phyloP scores from a whole-genome alignment of 2,888 invertebrate species.

The Philhelius pedissequus region DNA sequence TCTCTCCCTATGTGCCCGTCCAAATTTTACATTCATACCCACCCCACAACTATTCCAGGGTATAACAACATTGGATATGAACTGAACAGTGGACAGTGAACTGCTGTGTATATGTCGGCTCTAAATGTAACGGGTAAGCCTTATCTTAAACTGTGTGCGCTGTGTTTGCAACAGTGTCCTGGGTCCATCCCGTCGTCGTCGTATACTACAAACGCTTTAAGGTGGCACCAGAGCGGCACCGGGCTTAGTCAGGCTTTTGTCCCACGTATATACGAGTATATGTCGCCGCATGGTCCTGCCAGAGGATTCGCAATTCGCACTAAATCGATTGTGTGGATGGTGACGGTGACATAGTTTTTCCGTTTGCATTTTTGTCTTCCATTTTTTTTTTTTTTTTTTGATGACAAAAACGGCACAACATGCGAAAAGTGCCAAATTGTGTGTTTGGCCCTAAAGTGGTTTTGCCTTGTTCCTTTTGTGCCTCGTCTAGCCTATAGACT shows the following conservation, averaged over 20 bases:
- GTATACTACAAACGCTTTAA: slow-evolving; percentile 35
- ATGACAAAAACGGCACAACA: slow-evolving; percentile 1
- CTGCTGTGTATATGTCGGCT: background rate
- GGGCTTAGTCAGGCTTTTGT: slow-evolving; percentile 41
- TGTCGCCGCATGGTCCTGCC: slow-evolving; percentile 39
- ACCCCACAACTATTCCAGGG: background rate
- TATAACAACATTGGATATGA: background rate
- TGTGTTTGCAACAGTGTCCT: slow-evolving; percentile 11
- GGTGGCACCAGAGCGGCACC: slow-evolving; percentile 30
- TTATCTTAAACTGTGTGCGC: slow-evolving; percentile 12
- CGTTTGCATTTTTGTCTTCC: background rate
- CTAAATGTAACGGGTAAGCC: slow-evolving; percentile 22
- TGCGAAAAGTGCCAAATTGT: slow-evolving; percentile 52
- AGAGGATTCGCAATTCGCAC: slow-evolving; percentile 44
- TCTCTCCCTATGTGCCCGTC: background rate
- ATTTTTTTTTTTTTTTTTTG: background rate
- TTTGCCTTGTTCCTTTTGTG: background rate
- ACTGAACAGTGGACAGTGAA: background rate
- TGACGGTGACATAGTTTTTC: slow-evolving; percentile 43
- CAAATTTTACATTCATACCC: slow-evolving; percentile 40
- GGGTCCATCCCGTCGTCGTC: no score
- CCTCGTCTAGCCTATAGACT: background rate
- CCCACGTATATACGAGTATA: slow-evolving; percentile 5
- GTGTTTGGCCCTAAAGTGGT: slow-evolving; percentile 14
- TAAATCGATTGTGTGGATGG: slow-evolving; percentile 37